Evolutionary conservation across 2,888 invertebrate genomes (phyloP), one percentile per base, ranked within the genome.

Genomic region (Yponomeuta cagnagella): DNA sequence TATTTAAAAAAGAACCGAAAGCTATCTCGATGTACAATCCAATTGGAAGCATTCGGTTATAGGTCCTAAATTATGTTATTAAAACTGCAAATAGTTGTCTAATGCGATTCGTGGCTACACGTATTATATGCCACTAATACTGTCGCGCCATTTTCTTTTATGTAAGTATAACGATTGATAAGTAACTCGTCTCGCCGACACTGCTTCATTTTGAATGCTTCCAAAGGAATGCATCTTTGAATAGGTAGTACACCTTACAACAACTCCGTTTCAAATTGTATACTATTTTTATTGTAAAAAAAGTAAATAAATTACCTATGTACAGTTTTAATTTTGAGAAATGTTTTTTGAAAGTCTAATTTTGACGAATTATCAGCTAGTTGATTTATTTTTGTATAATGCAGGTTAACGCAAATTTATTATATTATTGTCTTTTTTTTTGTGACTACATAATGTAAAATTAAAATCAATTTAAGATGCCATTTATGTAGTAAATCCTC

Each of bases 311-410:
- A 58, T 58, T 12, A 69, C 37, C 52, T 72, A 72, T 72, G 71
- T 72, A 69, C 70, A 72, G 72, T 71, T 70, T 70, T 70, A 37
- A 70, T 52, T 48, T 52, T 69, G 70, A 15, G 52, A 58, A 15
- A 58, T 58, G 52, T 58, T 58, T 12, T 58, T 58, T 58, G 12
- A 58, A 58, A 58, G 52, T 15, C 4, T 58, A 58, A 58, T 58
- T 12, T 58, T 15, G 52, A 15, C 52, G 10, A 15, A 67, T 70
- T 64, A 48, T 70, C 10, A 65, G 37, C n/a, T 64, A 37, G 52
- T 70, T 65, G 37, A 69, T 68, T 70, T 43, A 71, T 70, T 68
- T 48, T 71, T n/a, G 5, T n/a, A 71, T 70, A 69, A 72, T 68
- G 71, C 71, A 70, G 70, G 63, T 64, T 63, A 30, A 43, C 2